Conservation (phyloP, 30 jellyfish, hydroid and myxozoan genomes). For the Cassiopea andromeda region DNA sequence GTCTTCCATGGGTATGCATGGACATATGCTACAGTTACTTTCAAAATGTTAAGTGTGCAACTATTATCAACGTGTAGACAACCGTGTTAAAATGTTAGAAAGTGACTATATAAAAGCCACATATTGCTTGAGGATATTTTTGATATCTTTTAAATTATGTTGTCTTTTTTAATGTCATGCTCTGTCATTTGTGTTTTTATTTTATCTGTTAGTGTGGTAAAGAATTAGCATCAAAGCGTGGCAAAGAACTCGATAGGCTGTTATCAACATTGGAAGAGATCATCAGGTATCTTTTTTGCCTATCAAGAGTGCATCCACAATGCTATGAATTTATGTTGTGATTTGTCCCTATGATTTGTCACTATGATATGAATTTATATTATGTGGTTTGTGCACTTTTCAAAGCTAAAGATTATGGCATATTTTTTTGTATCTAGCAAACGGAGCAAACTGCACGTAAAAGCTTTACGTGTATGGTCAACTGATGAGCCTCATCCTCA, state of each 20-base stretch:
- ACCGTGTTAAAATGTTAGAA: too few relatives aligned
- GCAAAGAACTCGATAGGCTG: conserved; percentile 87
- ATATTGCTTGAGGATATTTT: not conserved
- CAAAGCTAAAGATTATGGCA: too few relatives aligned
- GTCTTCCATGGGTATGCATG: conserved; percentile 93
- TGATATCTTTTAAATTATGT: not conserved
- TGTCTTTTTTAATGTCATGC: not conserved
- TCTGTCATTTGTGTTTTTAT: not conserved
- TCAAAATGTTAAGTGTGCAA: not conserved
- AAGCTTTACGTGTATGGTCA: conserved; percentile 98
- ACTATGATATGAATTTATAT: too few relatives aligned
- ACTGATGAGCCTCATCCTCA: conserved; percentile 99
- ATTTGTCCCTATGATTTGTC: too few relatives aligned
- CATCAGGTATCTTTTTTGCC: conserved; percentile 44
- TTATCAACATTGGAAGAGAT: conserved; percentile 73
- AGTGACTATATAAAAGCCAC: too few relatives aligned
- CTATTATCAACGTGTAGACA: not conserved
- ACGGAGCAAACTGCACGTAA: conserved; percentile 85
- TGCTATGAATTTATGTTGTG: too few relatives aligned
- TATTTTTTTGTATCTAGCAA: conserved; percentile 43
- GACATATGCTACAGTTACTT: not conserved
- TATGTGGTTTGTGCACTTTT: too few relatives aligned
- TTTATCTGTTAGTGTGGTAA: conserved; percentile 84
- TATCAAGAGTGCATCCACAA: too few relatives aligned
- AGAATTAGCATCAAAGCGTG: conserved; percentile 87